Evolutionary conservation across 2,888 invertebrate species (phyloP).

Genomic region (Volucella inflata): DNA sequence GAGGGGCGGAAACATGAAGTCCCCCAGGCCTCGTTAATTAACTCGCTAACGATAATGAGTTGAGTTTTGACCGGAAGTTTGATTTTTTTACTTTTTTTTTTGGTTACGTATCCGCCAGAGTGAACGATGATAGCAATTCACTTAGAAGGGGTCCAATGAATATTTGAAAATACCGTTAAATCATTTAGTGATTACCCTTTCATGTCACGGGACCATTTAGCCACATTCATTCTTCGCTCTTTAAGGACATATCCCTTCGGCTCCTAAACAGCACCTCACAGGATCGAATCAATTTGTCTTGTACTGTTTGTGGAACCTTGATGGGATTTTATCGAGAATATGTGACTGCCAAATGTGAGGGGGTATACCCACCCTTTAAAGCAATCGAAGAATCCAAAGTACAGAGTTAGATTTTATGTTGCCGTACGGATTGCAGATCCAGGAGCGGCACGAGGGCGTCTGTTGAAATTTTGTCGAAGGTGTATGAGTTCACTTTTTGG

Average conservation of each 20-base stretch:
- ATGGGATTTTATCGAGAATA: not conserved
- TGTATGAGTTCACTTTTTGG: constrained; percentile 30
- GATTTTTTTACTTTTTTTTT: not conserved
- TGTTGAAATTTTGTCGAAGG: constrained; percentile 11
- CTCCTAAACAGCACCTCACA: too few relatives aligned
- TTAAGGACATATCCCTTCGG: not conserved
- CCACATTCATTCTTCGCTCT: not conserved
- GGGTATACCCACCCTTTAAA: too few relatives aligned
- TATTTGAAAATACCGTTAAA: not conserved
- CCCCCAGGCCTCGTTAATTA: constrained; percentile 24
- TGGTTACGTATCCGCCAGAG: constrained; percentile 41
- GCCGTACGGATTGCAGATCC: not conserved
- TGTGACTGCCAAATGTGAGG: not conserved
- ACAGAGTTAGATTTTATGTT: constrained; percentile 5
- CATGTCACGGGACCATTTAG: constrained; percentile 5
- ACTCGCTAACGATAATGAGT: constrained; percentile 53
- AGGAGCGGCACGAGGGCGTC: not conserved
- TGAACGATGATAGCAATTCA: constrained; percentile 1
- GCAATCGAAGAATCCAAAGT: too few relatives aligned
- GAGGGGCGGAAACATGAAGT: not conserved
- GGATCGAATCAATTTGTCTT: constrained; percentile 29
- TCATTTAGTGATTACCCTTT: constrained; percentile 26
- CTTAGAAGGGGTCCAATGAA: constrained; percentile 1
- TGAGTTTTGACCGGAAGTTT: constrained; percentile 28
- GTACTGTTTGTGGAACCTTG: constrained; percentile 13